These are phyloP conservation scores for Dynastes maya DNA, from an alignment of 2,888 invertebrate species.

Conservation along the genomic window DNA sequence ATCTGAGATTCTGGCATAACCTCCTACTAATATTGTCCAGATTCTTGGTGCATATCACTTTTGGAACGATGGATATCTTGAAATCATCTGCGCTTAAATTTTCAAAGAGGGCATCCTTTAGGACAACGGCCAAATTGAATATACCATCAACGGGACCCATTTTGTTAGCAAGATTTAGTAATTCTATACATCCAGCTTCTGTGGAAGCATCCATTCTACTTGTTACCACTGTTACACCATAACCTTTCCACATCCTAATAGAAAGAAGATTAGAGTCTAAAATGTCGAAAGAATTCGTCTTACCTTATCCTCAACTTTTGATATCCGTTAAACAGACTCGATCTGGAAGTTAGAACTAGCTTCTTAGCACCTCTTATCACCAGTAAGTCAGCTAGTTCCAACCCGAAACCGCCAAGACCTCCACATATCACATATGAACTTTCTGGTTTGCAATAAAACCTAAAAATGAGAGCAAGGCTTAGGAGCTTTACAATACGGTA, in stretches of 20 bases:
- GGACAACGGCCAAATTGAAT: constrained; percentile 90
- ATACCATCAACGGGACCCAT: constrained; percentile 87
- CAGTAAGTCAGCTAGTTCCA: constrained; percentile 37
- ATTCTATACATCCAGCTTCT: constrained; percentile 77
- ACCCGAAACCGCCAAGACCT: constrained; percentile 45
- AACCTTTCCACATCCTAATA: constrained; percentile 75
- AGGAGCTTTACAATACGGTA: neutral
- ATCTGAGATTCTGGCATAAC: constrained; percentile 74
- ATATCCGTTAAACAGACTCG: constrained; percentile 87
- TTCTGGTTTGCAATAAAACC: constrained; percentile 51
- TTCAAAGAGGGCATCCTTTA: constrained; percentile 83
- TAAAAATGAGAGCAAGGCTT: constrained; percentile 24
- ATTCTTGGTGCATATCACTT: constrained; percentile 84
- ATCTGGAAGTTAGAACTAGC: constrained; percentile 85
- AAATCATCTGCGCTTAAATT: constrained; percentile 84
- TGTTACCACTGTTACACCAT: constrained; percentile 80
- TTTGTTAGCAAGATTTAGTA: constrained; percentile 77
- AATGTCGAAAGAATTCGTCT: constrained; percentile 37
- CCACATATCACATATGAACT: constrained; percentile 75
- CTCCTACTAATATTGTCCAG: constrained; percentile 80
- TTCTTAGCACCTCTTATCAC: constrained; percentile 85
- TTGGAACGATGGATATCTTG: constrained; percentile 80
- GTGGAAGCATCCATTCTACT: constrained; percentile 83
- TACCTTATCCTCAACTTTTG: constrained; percentile 83
- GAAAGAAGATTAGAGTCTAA: neutral